Percentiles rank a stretch among this genome's conserved stretches.
Evolutionary conservation across 2,113 vertebrate genomes (phyloP).

Genomic region (Bujurquina vittata): DNA sequence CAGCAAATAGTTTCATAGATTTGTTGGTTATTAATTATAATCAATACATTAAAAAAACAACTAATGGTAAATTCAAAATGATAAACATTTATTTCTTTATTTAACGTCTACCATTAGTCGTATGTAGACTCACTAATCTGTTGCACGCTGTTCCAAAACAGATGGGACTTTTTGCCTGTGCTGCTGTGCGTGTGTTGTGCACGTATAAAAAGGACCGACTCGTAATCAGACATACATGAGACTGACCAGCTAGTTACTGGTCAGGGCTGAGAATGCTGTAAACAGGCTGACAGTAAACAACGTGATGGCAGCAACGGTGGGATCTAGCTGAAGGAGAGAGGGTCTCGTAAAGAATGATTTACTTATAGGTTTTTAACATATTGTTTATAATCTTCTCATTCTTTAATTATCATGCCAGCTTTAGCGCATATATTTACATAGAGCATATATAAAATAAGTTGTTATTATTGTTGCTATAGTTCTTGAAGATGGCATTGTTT

Average conservation of each 20-base stretch:
- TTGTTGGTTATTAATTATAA: slow-evolving; percentile 2
- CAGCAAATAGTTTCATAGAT: not conserved
- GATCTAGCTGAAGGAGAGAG: not conserved
- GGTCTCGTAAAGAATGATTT: not conserved
- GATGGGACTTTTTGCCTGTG: not conserved
- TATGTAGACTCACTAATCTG: not conserved
- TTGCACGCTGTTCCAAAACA: not conserved
- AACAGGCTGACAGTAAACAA: not conserved
- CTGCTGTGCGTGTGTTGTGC: no score
- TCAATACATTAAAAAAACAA: not conserved
- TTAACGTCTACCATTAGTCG: not conserved
- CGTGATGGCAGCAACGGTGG: not conserved
- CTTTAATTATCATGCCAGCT: not conserved
- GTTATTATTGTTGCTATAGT: not conserved
- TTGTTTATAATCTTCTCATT: not conserved
- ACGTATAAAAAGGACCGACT: no score
- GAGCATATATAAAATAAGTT: not conserved
- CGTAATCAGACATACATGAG: no score
- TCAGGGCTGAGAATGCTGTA: no score
- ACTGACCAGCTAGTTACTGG: no score
- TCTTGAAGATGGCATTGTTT: not conserved
- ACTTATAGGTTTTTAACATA: not conserved
- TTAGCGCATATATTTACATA: not conserved
- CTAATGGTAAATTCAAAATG: no score
- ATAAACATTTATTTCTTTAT: not conserved